Percentiles rank a stretch among this genome's conserved stretches.
Evolutionary conservation across 1,140 invertebrate genomes (phyloP).

Genomic region (Danaus plexippus): DNA sequence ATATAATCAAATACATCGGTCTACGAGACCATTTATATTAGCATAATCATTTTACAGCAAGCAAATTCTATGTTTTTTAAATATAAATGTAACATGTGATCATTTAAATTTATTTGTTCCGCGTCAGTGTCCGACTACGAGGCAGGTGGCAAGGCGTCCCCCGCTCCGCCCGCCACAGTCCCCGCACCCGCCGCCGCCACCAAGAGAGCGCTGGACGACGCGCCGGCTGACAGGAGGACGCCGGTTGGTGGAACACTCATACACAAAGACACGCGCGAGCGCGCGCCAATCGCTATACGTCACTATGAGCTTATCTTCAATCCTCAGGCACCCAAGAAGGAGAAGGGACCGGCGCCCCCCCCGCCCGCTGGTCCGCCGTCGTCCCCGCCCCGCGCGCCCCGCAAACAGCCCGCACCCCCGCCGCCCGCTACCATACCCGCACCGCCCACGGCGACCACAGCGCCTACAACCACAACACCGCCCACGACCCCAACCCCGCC

Average conservation of each 20-base stretch:
- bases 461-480: constrained; percentile 58
- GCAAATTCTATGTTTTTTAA: too few relatives aligned
- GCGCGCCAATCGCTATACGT: not conserved
- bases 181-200: constrained; percentile 59
- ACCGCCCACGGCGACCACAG: constrained; percentile 57
- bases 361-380: constrained; percentile 68
- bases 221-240: constrained; percentile 63
- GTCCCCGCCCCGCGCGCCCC: constrained; percentile 16
- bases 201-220: constrained; percentile 46
- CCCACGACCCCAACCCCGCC: constrained; percentile 27
- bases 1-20: too few relatives aligned
- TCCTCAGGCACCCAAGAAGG: constrained; percentile 74
- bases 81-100: too few relatives aligned
- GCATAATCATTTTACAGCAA: too few relatives aligned
- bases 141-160: constrained; percentile 69
- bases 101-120: not conserved
- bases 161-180: constrained; percentile 72
- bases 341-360: constrained; percentile 80
- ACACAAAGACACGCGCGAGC: not conserved
- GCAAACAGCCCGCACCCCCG: constrained; percentile 10
- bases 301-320: not conserved
- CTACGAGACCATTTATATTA: too few relatives aligned
- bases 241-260: constrained; percentile 46
- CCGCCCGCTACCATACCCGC: constrained; percentile 21
- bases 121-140: constrained; percentile 45